Evolutionary conservation across 2,888 invertebrate species (phyloP), one percentile per base, ranked within the genome.

Genomic region (Cyclophora albipunctata): DNA sequence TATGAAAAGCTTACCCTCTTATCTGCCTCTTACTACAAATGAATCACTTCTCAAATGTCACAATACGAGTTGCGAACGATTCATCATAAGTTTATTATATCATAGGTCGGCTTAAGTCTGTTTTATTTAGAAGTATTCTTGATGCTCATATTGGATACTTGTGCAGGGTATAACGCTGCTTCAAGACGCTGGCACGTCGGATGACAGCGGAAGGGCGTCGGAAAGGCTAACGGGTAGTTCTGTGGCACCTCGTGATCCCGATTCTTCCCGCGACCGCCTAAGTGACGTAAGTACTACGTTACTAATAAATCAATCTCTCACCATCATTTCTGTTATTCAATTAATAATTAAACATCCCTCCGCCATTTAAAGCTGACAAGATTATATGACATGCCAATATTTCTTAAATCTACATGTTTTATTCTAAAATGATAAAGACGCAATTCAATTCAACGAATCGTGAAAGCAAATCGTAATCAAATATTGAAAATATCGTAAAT

Each of bases 191-290:
- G 94, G 94, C 77, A 94, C 94, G 78, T 94, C 94, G 82, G 94
- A 94, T 90, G 94, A 94, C 88, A 94, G 94, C 89, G 94, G 94
- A 73, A 90, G 94, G 84, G 94, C 94, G 71, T 94, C 94, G 69
- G 94, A 94, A 90, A 91, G 94, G 77, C 91, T 94, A 80, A 92
- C 94, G 81, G 92, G 93, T 85, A 92, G 93, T 85, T 93, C 92
- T 58, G 92, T 92, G 75, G 92, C 92, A 71, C 92, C 92, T 73
- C 91, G 94, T 79, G 93, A 94, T 88, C 93, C 94, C 75, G 94
- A 94, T 88, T 94, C 93, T 86, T 94, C 94, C 78, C 92, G 93
- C 89, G 94, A 95, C 89, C 93, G 94, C 81, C 92, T 95, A 80
- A 94, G 93, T 90, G 94, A 95, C 91, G 95, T 95, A 91, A 93